Percentiles rank a stretch among this genome's conserved stretches.
Evolutionary conservation across 2,113 vertebrate species (phyloP).

Genomic region (Condylura cristata): DNA sequence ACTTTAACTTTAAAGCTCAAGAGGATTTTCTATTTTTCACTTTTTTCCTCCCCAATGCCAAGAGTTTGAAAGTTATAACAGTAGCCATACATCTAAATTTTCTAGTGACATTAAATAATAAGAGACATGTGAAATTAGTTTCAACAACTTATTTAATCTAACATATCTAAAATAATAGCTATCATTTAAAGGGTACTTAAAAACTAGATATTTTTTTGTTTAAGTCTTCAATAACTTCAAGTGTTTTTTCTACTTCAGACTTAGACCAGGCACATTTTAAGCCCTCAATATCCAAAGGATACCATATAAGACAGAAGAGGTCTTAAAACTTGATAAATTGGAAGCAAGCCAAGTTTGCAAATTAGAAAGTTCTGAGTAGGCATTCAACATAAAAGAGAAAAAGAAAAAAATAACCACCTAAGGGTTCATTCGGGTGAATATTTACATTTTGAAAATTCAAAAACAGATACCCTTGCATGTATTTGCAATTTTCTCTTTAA

Average conservation of each 20-base stretch:
- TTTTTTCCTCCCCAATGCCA: background rate
- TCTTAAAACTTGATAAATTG: background rate
- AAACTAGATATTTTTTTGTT: background rate
- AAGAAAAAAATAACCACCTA: background rate
- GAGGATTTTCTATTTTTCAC: background rate
- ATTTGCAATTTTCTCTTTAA: constrained; percentile 6
- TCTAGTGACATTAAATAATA: background rate
- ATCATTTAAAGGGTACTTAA: background rate
- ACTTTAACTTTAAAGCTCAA: background rate
- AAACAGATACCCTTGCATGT: background rate
- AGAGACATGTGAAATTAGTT: background rate
- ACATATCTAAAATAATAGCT: background rate
- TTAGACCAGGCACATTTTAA: background rate
- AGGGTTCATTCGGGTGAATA: background rate
- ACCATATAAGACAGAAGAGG: background rate
- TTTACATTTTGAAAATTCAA: background rate
- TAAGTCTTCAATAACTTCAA: background rate
- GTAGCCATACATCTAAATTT: background rate
- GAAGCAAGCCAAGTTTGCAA: background rate
- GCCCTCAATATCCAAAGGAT: background rate
- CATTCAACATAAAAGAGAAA: constrained; percentile 16
- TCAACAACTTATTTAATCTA: background rate
- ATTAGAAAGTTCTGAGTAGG: background rate
- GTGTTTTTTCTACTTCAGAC: background rate
- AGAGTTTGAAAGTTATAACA: background rate